A percentile compares a stretch with the other conserved stretches of the same genome.
phyloP scores from a whole-genome alignment of 2,888 invertebrate species.

The Sycophila texana region DNA sequence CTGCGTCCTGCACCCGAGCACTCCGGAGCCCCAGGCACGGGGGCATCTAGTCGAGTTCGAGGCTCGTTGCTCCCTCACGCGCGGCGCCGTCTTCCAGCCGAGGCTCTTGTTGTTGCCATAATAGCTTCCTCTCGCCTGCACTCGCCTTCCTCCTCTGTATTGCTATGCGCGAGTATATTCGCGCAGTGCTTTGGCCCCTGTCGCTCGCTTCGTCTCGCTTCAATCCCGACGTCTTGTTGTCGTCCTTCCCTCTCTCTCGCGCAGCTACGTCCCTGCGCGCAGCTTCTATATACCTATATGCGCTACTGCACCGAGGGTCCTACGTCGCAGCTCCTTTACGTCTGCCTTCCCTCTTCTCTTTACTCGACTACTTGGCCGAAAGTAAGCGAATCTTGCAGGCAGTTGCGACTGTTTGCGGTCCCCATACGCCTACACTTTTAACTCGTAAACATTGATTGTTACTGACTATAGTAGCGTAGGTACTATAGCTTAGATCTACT shows the following conservation, averaged over 20 bases:
- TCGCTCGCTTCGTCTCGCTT: conserved; percentile 19
- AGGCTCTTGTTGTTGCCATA: conserved; percentile 49
- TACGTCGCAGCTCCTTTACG: not conserved
- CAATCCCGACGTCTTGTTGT: conserved; percentile 1
- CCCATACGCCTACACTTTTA: no score
- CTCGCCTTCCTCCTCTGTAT: conserved; percentile 5
- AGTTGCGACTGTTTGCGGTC: no score
- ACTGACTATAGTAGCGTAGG: no score
- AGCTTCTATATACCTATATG: not conserved
- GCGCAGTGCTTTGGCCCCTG: no score
- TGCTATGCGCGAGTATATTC: not conserved
- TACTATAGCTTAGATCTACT: no score
- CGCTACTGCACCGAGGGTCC: no score
- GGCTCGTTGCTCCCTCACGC: not conserved
- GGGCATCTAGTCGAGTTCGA: conserved; percentile 65
- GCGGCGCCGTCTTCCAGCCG: conserved; percentile 1
- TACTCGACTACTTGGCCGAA: not conserved
- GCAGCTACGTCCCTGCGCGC: not conserved
- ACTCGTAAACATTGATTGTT: no score
- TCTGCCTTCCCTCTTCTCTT: not conserved
- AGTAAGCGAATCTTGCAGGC: no score
- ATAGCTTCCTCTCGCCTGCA: conserved; percentile 18
- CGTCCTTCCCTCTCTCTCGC: not conserved
- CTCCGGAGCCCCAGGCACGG: conserved; percentile 64
- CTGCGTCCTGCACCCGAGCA: conserved; percentile 60